Percentiles rank a stretch among this genome's conserved stretches.
These are phyloP conservation scores for Caenorhabditis parvicauda DNA, from an alignment of 2,888 invertebrate species.

Conservation along the genomic window DNA sequence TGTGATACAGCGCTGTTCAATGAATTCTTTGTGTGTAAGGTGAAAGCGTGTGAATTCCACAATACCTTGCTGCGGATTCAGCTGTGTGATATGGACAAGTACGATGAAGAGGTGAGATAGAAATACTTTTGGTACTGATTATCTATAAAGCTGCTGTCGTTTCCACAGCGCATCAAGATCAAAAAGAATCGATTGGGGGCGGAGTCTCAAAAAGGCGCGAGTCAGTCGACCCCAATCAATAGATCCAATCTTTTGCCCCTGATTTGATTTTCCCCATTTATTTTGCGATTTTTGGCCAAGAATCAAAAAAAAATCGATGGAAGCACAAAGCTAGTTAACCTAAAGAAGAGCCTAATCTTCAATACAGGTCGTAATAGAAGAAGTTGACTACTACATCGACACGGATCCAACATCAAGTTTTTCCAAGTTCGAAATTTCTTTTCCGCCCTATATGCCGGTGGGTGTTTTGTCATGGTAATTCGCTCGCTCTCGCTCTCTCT, in stretches of 20 bases:
- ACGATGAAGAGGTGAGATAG: conserved; percentile 18
- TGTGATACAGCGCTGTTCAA: conserved; percentile 30
- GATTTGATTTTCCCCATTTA: background rate
- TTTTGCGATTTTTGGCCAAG: background rate
- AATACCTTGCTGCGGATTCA: conserved; percentile 31
- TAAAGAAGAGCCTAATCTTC: background rate
- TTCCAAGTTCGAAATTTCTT: conserved; percentile 27
- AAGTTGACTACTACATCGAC: conserved; percentile 35
- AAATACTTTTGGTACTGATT: too few species aligned
- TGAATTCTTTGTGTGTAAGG: conserved; percentile 32
- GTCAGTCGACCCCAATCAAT: too few species aligned
- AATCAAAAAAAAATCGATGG: background rate
- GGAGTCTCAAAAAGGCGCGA: too few species aligned
- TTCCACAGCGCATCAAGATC: too few species aligned
- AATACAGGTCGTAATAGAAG: conserved; percentile 24
- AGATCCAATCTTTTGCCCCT: background rate
- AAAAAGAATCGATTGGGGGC: too few species aligned
- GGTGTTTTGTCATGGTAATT: background rate
- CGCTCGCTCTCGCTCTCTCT: too few species aligned
- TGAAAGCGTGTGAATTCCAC: conserved; percentile 20
- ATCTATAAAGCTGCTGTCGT: background rate
- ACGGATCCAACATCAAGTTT: conserved; percentile 23
- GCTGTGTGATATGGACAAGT: conserved; percentile 33
- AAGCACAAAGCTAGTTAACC: too few species aligned
- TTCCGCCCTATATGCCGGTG: conserved; percentile 23